phyloP scores from a whole-genome alignment of 2,888 invertebrate species.

The Hemaris fuciformis region DNA sequence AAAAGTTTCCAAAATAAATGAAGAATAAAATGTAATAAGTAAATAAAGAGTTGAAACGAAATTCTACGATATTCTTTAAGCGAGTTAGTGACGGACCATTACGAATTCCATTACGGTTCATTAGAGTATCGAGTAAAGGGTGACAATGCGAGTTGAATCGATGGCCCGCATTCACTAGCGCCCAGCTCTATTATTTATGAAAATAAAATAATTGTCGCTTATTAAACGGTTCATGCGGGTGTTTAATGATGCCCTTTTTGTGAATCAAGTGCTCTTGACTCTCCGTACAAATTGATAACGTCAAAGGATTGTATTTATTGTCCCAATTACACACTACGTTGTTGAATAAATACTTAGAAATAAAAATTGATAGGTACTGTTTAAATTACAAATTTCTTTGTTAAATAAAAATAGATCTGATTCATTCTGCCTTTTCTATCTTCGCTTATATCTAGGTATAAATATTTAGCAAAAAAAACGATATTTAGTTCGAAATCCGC shows the following conservation, averaged over 20 bases:
- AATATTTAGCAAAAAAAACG: too few species aligned
- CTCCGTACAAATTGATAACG: constrained; percentile 26
- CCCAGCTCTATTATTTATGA: constrained; percentile 60
- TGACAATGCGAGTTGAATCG: constrained; percentile 69
- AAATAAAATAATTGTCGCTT: constrained; percentile 76
- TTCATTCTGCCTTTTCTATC: too few species aligned
- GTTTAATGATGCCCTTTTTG: constrained; percentile 48
- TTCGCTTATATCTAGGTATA: too few species aligned
- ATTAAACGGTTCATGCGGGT: constrained; percentile 73
- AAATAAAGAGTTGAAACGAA: too few species aligned
- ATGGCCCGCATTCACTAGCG: constrained; percentile 69
- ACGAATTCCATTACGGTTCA: constrained; percentile 55
- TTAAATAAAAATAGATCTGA: too few species aligned
- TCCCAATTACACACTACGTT: too few species aligned
- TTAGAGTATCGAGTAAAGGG: constrained; percentile 66
- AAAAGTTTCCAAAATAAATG: too few species aligned
- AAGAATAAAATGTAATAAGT: too few species aligned
- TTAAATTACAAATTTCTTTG: too few species aligned
- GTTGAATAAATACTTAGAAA: too few species aligned
- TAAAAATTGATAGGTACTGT: too few species aligned
- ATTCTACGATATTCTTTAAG: not conserved
- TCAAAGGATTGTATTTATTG: not conserved
- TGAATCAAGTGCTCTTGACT: constrained; percentile 45
- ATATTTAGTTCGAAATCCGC: too few species aligned
- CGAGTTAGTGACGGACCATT: constrained; percentile 24